Evolutionary conservation across 2,113 vertebrate genomes (phyloP).

Genomic region (Leptosomus discolor): DNA sequence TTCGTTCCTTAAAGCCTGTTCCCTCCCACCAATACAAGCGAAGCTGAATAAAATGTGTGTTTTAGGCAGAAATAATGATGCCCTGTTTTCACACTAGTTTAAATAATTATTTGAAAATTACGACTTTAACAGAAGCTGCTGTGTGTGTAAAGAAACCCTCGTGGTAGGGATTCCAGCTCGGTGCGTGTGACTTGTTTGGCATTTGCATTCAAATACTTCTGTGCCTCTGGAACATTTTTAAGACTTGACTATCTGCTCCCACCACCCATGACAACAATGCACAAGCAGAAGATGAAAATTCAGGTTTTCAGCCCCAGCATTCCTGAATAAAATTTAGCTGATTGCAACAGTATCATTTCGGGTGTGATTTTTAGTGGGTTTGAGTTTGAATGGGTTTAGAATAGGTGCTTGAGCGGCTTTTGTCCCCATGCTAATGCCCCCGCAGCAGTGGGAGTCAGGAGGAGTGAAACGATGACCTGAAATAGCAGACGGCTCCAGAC

Average conservation of each 20-base stretch:
- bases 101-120: constrained; percentile 1
- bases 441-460: constrained; percentile 21
- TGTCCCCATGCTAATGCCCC: constrained; percentile 43
- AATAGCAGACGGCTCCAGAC: constrained; percentile 44
- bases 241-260: neutral
- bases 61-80: neutral
- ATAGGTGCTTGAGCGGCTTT: constrained; percentile 40
- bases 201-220: constrained; percentile 52
- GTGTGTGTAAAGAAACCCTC: neutral
- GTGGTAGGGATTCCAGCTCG: neutral
- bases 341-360: constrained; percentile 35
- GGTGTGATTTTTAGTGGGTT: constrained; percentile 52
- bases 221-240: neutral
- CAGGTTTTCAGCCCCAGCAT: constrained; percentile 22
- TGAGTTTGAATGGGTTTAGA: constrained; percentile 52
- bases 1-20: neutral
- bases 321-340: constrained; percentile 57
- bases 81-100: neutral
- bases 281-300: neutral
- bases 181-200: neutral
- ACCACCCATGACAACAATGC: neutral
- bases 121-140: neutral
- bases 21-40: neutral
- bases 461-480: constrained; percentile 50
- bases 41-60: neutral